These are phyloP conservation scores for human DNA, from an alignment of 2,113 vertebrate genomes.

Conservation along the genomic window DNA sequence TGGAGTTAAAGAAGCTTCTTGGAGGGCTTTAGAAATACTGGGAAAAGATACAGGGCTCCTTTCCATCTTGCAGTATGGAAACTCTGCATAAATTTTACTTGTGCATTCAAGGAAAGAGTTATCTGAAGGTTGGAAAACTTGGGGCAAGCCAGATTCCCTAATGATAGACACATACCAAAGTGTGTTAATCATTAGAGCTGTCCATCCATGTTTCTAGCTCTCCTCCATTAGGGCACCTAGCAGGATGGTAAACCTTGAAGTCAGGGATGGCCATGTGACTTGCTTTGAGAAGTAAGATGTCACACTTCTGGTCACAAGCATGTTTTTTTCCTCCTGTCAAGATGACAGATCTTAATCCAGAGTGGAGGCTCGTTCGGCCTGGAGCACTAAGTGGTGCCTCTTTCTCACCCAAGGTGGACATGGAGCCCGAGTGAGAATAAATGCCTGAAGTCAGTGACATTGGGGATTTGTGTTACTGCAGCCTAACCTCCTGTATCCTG, in stretches of 20 bases:
- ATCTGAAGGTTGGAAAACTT: not conserved
- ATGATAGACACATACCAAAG: accelerated
- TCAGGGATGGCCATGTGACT: not conserved
- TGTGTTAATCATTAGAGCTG: accelerated
- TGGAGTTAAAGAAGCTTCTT: not conserved
- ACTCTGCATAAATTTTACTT: not conserved
- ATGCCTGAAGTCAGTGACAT: not conserved
- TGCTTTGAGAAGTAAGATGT: not conserved
- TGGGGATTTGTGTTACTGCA: not conserved
- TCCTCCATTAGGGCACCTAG: not conserved
- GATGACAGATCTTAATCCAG: not conserved
- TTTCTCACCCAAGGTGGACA: not conserved
- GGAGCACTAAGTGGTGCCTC: not conserved
- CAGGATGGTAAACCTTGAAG: accelerated
- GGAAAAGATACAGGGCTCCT: not conserved
- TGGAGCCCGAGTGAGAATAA: not conserved
- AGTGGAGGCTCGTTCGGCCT: not conserved
- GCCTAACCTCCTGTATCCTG: not conserved
- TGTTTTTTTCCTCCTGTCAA: not conserved
- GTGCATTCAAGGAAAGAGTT: not conserved
- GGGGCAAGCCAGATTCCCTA: not conserved
- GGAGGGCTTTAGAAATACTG: not conserved
- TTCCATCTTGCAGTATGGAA: not conserved
- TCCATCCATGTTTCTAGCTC: not conserved
- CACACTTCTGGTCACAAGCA: not conserved